Percentiles rank a stretch among this genome's conserved stretches.
phyloP scores from a whole-genome alignment of 2,888 invertebrate species.

The Spodoptera picta region DNA sequence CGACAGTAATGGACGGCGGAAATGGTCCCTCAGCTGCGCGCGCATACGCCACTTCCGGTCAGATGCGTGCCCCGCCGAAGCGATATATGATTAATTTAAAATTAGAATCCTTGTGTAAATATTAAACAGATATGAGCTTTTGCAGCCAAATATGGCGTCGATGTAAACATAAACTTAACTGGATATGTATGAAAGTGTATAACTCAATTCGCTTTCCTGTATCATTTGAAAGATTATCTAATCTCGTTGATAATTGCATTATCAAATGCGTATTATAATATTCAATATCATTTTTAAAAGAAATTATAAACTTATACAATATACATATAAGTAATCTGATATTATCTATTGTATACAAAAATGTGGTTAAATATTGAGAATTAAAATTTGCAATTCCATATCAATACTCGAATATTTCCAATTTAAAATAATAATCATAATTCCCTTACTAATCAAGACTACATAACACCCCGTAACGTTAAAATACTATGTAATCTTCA shows the following conservation, averaged over 20 bases:
- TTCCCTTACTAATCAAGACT: no score
- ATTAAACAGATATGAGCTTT: slow-evolving; percentile 53
- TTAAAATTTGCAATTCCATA: neutral
- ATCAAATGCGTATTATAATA: no score
- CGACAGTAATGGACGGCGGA: slow-evolving; percentile 77
- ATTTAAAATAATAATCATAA: no score
- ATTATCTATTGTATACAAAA: no score
- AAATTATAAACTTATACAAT: no score
- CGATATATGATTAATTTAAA: slow-evolving; percentile 73
- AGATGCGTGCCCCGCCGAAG: slow-evolving; percentile 73
- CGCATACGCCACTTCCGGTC: slow-evolving; percentile 81
- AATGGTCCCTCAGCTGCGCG: slow-evolving; percentile 74
- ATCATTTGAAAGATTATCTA: neutral
- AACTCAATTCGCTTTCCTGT: slow-evolving; percentile 17
- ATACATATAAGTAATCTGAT: no score
- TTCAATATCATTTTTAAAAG: no score
- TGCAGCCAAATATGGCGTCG: slow-evolving; percentile 22
- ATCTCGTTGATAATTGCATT: neutral
- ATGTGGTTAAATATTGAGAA: neutral
- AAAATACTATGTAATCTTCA: neutral
- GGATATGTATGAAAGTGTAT: slow-evolving; percentile 10
- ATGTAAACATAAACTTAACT: slow-evolving; percentile 39
- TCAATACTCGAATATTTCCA: no score
- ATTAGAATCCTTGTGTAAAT: slow-evolving; percentile 68
- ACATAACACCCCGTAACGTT: no score